Evolutionary conservation across 2,113 vertebrate species (phyloP).

Genomic region (Chitala chitala): DNA sequence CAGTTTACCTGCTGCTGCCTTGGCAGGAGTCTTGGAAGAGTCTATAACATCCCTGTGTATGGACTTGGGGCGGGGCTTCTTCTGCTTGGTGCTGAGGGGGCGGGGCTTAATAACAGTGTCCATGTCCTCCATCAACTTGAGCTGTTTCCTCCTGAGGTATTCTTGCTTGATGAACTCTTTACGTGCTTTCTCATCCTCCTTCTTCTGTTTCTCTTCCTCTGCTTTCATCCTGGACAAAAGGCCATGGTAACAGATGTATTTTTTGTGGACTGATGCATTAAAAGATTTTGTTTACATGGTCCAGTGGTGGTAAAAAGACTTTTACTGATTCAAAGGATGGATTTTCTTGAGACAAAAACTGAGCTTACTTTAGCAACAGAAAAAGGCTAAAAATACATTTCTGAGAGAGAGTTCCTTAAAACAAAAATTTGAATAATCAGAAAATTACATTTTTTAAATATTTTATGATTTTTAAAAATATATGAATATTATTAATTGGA

Average conservation of each 20-base stretch:
- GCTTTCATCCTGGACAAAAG: slow-evolving; percentile 71
- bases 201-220: slow-evolving; percentile 88
- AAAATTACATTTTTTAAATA: background rate
- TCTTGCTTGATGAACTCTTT: slow-evolving; percentile 89
- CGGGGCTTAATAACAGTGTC: slow-evolving; percentile 82
- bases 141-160: slow-evolving; percentile 84
- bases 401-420: background rate
- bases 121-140: slow-evolving; percentile 95
- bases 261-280: background rate
- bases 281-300: background rate
- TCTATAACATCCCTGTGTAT: slow-evolving; percentile 87
- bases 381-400: background rate
- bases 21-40: slow-evolving; percentile 72
- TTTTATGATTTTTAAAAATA: no score
- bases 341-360: background rate
- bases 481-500: background rate
- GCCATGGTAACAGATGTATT: background rate
- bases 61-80: slow-evolving; percentile 91
- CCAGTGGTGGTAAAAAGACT: background rate
- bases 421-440: background rate
- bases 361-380: background rate
- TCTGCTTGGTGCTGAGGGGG: slow-evolving; percentile 72
- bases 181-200: slow-evolving; percentile 82
- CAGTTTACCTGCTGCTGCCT: slow-evolving; percentile 74
- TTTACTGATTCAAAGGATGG: no score